A percentile compares a stretch with the other conserved stretches of the same genome.
phyloP scores from a whole-genome alignment of 2,888 invertebrate species.

The Philaethria dido region DNA sequence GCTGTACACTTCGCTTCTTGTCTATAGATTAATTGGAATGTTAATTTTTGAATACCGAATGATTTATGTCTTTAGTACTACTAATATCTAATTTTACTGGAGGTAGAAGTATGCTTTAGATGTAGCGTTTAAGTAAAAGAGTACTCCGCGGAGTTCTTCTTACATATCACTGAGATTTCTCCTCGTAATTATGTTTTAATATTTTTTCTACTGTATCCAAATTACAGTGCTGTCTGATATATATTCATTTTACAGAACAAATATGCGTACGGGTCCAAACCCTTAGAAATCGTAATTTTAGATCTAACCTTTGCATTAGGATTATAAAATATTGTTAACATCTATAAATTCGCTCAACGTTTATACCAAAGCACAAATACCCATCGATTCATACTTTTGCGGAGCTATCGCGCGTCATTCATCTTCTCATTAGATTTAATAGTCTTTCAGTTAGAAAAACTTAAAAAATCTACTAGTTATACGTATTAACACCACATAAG shows the following conservation, averaged over 20 bases:
- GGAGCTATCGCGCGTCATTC: constrained; percentile 70
- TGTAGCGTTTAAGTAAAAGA: constrained; percentile 75
- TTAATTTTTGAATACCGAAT: constrained; percentile 44
- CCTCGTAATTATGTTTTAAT: constrained; percentile 74
- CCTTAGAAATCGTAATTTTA: constrained; percentile 79
- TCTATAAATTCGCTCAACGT: constrained; percentile 81
- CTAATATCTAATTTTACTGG: constrained; percentile 67
- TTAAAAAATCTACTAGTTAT: constrained; percentile 73
- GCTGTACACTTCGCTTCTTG: constrained; percentile 52
- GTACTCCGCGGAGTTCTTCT: constrained; percentile 79
- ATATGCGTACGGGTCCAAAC: constrained; percentile 83
- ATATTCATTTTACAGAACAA: constrained; percentile 71
- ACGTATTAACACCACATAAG: constrained; percentile 46
- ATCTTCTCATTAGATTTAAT: constrained; percentile 77
- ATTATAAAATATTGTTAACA: constrained; percentile 75
- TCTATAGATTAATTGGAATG: constrained; percentile 34
- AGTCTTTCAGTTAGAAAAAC: constrained; percentile 82
- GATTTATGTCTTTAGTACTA: constrained; percentile 66
- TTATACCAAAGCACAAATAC: constrained; percentile 84
- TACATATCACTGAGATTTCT: constrained; percentile 84
- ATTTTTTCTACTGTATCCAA: constrained; percentile 63
- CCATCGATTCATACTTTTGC: constrained; percentile 81
- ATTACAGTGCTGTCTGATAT: constrained; percentile 67
- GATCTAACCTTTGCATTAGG: constrained; percentile 79
- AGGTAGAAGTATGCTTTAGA: constrained; percentile 78